A percentile compares a stretch with the other conserved stretches of the same genome.
Evolutionary conservation across 2,113 vertebrate genomes (phyloP).

Genomic region (Silurus meridionalis): DNA sequence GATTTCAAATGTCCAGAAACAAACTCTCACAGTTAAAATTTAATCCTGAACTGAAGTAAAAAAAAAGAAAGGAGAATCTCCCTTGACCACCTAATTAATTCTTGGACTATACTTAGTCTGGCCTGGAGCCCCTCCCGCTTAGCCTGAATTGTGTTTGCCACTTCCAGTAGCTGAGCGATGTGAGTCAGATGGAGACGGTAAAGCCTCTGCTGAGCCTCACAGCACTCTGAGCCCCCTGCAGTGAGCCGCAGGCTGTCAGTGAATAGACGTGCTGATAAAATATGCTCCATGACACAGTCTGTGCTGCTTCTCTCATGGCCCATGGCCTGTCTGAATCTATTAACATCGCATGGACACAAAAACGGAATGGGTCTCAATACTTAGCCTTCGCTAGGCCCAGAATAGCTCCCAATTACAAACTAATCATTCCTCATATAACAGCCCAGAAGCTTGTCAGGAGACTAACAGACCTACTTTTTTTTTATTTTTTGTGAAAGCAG

Average conservation of each 20-base stretch:
- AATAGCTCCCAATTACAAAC: constrained; percentile 64
- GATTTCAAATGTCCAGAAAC: too few species aligned
- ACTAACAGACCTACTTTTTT: constrained; percentile 30
- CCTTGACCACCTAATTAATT: neutral
- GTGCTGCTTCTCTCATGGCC: constrained; percentile 74
- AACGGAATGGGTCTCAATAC: constrained; percentile 64
- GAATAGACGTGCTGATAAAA: constrained; percentile 72
- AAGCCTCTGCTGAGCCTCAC: constrained; percentile 50
- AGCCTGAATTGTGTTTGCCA: constrained; percentile 25
- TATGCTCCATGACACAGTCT: constrained; percentile 75
- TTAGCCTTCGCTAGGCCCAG: constrained; percentile 52
- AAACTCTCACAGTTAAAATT: neutral
- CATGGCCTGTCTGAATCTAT: constrained; percentile 74
- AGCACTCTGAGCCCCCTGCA: constrained; percentile 62
- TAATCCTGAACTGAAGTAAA: neutral
- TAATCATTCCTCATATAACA: constrained; percentile 66
- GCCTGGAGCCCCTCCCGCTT: constrained; percentile 3
- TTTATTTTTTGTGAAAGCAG: constrained; percentile 13
- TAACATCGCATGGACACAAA: constrained; percentile 67
- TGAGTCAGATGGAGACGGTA: constrained; percentile 36
- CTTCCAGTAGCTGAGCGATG: constrained; percentile 34
- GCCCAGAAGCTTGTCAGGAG: constrained; percentile 53
- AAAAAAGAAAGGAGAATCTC: neutral
- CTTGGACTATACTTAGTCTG: neutral
- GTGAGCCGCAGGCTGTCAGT: constrained; percentile 72